Conservation (phyloP, 2,113 vertebrate species). For the Notarius quadriscutis region DNA sequence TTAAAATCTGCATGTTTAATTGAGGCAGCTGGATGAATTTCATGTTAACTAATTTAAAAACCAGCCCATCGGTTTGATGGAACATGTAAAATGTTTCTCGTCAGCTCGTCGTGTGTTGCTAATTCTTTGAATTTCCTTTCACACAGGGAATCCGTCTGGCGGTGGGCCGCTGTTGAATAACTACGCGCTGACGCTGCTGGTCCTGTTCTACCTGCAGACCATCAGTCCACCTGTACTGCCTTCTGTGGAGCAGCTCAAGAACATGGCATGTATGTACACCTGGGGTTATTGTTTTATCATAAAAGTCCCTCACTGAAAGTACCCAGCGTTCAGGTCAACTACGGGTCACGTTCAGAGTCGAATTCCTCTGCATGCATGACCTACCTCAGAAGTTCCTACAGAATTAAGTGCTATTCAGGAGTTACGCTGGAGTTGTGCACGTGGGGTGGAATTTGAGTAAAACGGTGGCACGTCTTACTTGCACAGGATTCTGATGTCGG, state of each 20-base stretch:
- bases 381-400: too few relatives aligned
- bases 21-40: background rate
- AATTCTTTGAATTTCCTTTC: background rate
- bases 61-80: background rate
- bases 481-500: too few relatives aligned
- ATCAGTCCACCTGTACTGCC: slow-evolving; percentile 81
- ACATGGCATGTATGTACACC: slow-evolving; percentile 76
- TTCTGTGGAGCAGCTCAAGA: slow-evolving; percentile 74
- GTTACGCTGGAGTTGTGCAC: too few relatives aligned
- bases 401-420: too few relatives aligned
- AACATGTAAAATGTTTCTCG: background rate
- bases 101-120: background rate
- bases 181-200: slow-evolving; percentile 86
- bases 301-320: background rate
- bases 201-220: slow-evolving; percentile 89
- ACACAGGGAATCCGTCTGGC: slow-evolving; percentile 77
- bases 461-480: too few relatives aligned
- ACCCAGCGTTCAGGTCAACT: too few relatives aligned
- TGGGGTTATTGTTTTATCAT: background rate
- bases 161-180: slow-evolving; percentile 86
- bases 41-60: background rate
- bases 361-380: too few relatives aligned
- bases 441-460: too few relatives aligned
- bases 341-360: too few relatives aligned
- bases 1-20: background rate